Evolutionary conservation across 2,888 invertebrate genomes (phyloP), one percentile per base, ranked within the genome.

Genomic region (Ceriagrion tenellum): DNA sequence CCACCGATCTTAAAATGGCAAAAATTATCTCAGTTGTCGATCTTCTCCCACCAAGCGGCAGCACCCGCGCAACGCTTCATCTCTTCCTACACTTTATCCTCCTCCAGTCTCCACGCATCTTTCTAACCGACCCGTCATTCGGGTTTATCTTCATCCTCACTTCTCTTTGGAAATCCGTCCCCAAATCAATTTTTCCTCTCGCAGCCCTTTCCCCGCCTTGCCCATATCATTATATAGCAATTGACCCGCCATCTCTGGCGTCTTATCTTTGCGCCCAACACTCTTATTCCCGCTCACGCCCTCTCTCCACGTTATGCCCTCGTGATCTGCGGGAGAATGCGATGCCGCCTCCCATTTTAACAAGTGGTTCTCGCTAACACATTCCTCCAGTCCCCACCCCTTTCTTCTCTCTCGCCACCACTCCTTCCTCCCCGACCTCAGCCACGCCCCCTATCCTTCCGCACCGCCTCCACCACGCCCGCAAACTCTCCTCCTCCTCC

Each of bases 311-410:
- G 81, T 12, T n/a, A 13, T 26, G 16, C 81, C 35, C 81, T 81
- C 12, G 81, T 35, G 81, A 81, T 81, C 81, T 35, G 81, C 35
- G 35, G 30, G 35, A 16, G 81, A 0, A 13, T 12, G 81, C 35
- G 81, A 89, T 55, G 89, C 89, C 89, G 47, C 47, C 47, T 47
- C 55, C 89, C 59, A 56, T 55, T 47, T 55, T 89, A 89, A 89
- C 55, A 55, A 89, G 55, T 89, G 89, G 47, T 55, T 89, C 89
- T 55, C 89, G 18, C 30, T 20, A 26, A 89, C 55, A 89, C 89
- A 89, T 55, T 55, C 56, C 6, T 56, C 59, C 47, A 26, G 12
- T n/a, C 47, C 55, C 88, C 55, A 18, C 88, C 40, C 16, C 47
- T 13, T 18, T 26, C 23, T 35, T 23, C 47, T 47, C 40, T 26